A percentile compares a stretch with the other conserved stretches of the same genome.
These are phyloP conservation scores for Bombus turneri DNA, from an alignment of 1,140 invertebrate species.

Conservation along the genomic window DNA sequence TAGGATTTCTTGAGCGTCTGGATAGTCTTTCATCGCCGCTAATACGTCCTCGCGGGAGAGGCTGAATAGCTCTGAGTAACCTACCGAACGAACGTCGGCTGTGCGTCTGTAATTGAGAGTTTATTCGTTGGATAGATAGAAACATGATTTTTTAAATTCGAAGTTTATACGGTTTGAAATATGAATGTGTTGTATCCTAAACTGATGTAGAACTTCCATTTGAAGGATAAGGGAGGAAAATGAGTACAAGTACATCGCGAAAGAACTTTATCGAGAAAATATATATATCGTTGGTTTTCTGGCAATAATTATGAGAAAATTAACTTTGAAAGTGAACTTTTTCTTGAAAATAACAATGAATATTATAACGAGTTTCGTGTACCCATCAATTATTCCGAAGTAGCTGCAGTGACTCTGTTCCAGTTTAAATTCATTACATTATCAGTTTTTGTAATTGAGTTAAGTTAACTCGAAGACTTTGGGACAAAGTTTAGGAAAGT, in stretches of 20 bases:
- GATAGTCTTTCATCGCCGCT: constrained; percentile 97
- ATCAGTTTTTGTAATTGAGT: constrained; percentile 14
- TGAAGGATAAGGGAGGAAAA: background rate
- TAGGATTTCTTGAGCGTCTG: constrained; percentile 96
- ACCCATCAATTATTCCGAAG: background rate
- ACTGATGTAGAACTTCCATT: background rate
- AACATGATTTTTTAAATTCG: background rate
- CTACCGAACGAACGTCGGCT: constrained; percentile 97
- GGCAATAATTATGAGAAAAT: too few relatives aligned
- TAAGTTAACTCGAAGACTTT: background rate
- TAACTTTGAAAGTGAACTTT: too few relatives aligned
- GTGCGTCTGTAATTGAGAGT: constrained; percentile 88
- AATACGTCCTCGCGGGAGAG: constrained; percentile 97
- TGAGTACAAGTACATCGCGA: background rate
- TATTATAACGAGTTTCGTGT: background rate
- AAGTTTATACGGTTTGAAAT: background rate
- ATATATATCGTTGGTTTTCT: too few relatives aligned
- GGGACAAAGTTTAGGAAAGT: constrained; percentile 8
- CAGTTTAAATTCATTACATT: constrained; percentile 1
- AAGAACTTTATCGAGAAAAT: background rate
- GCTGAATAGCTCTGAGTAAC: constrained; percentile 97
- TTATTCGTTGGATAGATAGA: background rate
- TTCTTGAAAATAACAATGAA: background rate
- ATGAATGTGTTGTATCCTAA: background rate
- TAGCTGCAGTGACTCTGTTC: background rate